Conservation (phyloP, 2,888 invertebrate species). For the Netelia virgata region DNA sequence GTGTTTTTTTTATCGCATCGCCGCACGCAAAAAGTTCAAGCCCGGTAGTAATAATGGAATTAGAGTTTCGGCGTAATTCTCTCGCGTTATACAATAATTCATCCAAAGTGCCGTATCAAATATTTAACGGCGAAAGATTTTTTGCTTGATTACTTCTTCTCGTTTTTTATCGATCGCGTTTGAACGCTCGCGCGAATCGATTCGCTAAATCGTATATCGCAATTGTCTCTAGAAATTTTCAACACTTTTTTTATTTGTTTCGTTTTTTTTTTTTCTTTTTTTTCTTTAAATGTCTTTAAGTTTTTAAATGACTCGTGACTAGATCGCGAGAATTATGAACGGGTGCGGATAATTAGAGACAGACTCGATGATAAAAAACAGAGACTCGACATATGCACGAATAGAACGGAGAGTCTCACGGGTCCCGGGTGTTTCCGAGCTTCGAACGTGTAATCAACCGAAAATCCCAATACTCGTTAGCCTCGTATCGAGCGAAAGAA, state of each 20-base stretch:
- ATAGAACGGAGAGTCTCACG: constrained; percentile 59
- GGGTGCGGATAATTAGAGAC: constrained; percentile 3
- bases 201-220: not conserved
- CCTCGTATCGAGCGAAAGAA: constrained; percentile 9
- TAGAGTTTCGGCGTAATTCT: constrained; percentile 23
- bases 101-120: not conserved
- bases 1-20: constrained; percentile 17
- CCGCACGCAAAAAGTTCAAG: not conserved
- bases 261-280: not conserved
- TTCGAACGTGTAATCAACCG: constrained; percentile 46
- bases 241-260: constrained; percentile 4
- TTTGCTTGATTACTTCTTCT: too few relatives aligned
- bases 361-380: constrained; percentile 48
- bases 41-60: constrained; percentile 22
- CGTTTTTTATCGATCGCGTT: not conserved
- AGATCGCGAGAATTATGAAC: constrained; percentile 18
- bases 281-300: not conserved
- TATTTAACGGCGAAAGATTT: not conserved
- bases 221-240: not conserved
- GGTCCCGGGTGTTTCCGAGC: constrained; percentile 60
- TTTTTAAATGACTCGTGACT: constrained; percentile 12
- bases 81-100: constrained; percentile 7
- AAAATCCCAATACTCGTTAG: not conserved
- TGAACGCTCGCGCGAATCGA: not conserved
- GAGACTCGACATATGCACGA: constrained; percentile 58